phyloP scores from a whole-genome alignment of 2,113 vertebrate genomes.

The Zosterops hypoxanthus region DNA sequence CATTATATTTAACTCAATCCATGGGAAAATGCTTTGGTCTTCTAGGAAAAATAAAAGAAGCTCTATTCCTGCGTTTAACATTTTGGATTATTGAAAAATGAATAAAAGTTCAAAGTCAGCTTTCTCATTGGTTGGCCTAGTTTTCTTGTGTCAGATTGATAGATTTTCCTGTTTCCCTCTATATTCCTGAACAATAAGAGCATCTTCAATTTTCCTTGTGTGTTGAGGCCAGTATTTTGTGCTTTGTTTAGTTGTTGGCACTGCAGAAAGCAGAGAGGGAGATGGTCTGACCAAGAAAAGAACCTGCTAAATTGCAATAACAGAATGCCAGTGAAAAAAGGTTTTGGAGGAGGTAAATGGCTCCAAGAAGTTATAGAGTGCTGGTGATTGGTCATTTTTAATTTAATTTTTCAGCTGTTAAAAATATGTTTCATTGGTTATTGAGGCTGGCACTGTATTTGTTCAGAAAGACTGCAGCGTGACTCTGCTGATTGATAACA shows the following conservation, averaged over 20 bases:
- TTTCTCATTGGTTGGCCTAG: background rate
- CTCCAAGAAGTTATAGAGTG: background rate
- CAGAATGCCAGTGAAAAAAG: background rate
- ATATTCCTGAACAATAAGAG: constrained; percentile 1
- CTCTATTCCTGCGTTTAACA: background rate
- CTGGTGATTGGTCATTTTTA: background rate
- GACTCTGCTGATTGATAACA: background rate
- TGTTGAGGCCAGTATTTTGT: background rate
- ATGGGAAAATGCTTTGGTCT: background rate
- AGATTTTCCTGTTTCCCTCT: background rate
- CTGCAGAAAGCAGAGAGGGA: background rate
- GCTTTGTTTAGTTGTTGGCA: constrained; percentile 1
- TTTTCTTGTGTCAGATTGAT: background rate
- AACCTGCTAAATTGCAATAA: background rate
- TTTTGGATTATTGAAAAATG: constrained; percentile 12
- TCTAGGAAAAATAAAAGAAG: background rate
- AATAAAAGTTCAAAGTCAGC: background rate
- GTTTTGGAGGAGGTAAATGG: background rate
- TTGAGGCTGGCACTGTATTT: background rate
- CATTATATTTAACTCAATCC: background rate
- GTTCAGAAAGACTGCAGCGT: background rate
- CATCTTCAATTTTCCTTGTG: constrained; percentile 12
- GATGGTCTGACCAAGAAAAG: background rate
- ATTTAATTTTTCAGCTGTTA: background rate
- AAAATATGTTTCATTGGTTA: background rate